These are phyloP conservation scores for Sphaeramia orbicularis DNA, from an alignment of 2,797 vertebrate species.

Conservation along the genomic window DNA sequence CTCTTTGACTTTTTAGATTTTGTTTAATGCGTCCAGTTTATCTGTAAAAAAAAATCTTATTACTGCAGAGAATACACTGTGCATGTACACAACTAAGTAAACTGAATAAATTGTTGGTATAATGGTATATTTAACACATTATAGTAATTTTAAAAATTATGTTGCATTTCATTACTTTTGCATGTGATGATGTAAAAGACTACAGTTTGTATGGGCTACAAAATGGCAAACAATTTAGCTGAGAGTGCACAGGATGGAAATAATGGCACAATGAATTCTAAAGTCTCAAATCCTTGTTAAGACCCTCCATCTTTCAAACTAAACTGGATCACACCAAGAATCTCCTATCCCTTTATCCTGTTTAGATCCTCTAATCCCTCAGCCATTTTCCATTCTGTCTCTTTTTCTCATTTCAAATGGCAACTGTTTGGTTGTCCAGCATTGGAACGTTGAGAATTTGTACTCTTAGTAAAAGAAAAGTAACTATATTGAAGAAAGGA, in stretches of 20 bases:
- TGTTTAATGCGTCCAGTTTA: no score
- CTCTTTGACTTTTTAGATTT: no score
- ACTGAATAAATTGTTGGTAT: no score
- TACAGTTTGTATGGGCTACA: slow-evolving; percentile 41
- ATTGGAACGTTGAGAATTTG: slow-evolving; percentile 85
- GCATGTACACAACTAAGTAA: no score
- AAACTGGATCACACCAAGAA: slow-evolving; percentile 88
- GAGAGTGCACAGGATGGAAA: slow-evolving; percentile 75
- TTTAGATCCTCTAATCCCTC: slow-evolving; percentile 86
- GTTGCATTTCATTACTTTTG: slow-evolving; percentile 5
- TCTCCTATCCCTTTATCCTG: slow-evolving; percentile 85
- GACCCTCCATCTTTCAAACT: slow-evolving; percentile 86
- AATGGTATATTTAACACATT: background rate
- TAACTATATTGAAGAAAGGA: slow-evolving; percentile 81
- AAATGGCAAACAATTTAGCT: slow-evolving; percentile 73
- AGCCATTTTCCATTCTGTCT: slow-evolving; percentile 82
- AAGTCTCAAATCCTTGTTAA: slow-evolving; percentile 87
- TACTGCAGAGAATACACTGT: no score
- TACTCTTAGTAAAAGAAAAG: slow-evolving; percentile 80
- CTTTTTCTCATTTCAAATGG: slow-evolving; percentile 81
- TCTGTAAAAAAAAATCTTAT: no score
- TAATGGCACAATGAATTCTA: slow-evolving; percentile 83
- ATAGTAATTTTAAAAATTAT: slow-evolving; percentile 7
- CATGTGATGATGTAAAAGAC: slow-evolving; percentile 28
- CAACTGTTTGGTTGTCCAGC: slow-evolving; percentile 85